Conservation (phyloP, 2,797 vertebrate species). For the Muraenolepis orangiensis region DNA sequence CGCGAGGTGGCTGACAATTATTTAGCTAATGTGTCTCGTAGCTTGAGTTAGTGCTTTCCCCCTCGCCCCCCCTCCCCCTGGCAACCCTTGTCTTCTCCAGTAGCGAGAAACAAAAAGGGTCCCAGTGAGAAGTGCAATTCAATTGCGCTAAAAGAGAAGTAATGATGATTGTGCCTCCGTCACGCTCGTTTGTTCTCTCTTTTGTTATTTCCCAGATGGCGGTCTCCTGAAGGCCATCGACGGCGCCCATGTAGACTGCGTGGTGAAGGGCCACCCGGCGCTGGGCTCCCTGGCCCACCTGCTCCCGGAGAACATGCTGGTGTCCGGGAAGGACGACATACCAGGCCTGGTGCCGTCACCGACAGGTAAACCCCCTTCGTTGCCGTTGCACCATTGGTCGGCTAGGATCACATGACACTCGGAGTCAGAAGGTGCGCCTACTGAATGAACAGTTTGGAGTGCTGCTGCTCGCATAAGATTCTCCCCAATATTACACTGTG, state of each 20-base stretch:
- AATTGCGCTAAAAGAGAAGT: not conserved
- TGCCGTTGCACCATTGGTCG: too few relatives aligned
- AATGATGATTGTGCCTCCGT: not conserved
- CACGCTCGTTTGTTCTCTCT: constrained; percentile 14
- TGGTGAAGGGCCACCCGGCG: constrained; percentile 71
- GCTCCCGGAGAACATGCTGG: constrained; percentile 83
- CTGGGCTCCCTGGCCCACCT: constrained; percentile 75
- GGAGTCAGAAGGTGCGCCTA: too few relatives aligned
- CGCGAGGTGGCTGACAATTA: constrained; percentile 37
- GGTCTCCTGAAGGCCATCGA: constrained; percentile 74
- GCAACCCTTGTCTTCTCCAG: not conserved
- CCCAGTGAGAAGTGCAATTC: not conserved
- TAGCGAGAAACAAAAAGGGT: not conserved
- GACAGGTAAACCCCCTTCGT: constrained; percentile 66
- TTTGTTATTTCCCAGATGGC: constrained; percentile 68
- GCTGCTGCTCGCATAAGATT: too few relatives aligned
- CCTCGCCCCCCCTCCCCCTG: not conserved
- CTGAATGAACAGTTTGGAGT: too few relatives aligned
- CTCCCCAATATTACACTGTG: too few relatives aligned
- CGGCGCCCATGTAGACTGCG: constrained; percentile 76
- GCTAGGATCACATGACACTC: too few relatives aligned
- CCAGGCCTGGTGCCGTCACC: constrained; percentile 74
- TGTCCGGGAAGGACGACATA: constrained; percentile 78
- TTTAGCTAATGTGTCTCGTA: constrained; percentile 6
- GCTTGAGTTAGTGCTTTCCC: not conserved